These are phyloP conservation scores for Euura saliciscinereae DNA, from an alignment of 1,140 invertebrate species.

Conservation along the genomic window DNA sequence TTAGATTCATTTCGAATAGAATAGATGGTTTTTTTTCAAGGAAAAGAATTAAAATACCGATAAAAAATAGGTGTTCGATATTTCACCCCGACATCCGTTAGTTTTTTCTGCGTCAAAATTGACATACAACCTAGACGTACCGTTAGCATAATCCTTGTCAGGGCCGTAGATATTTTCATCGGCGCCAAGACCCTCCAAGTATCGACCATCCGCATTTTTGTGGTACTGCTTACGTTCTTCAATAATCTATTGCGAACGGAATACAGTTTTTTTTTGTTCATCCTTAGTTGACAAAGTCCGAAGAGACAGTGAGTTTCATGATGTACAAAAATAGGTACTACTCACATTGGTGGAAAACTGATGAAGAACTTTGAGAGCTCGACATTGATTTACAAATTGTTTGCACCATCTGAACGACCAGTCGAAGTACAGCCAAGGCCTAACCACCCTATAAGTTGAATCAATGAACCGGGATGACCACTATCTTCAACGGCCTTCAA, in stretches of 20 bases:
- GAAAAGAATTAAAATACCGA: too few species aligned
- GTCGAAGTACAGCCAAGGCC: constrained; percentile 66
- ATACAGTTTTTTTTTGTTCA: too few species aligned
- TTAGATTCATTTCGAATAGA: too few species aligned
- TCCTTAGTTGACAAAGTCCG: too few species aligned
- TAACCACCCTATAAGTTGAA: constrained; percentile 55
- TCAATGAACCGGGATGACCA: constrained; percentile 53
- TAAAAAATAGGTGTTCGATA: not conserved
- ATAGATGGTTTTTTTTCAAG: too few species aligned
- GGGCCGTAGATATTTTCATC: not conserved
- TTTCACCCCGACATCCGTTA: not conserved
- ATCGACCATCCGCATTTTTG: constrained; percentile 22
- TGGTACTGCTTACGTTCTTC: constrained; percentile 43
- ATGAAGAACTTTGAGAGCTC: constrained; percentile 70
- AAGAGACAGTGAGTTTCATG: too few species aligned
- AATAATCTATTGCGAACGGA: constrained; percentile 31
- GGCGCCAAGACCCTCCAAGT: constrained; percentile 19
- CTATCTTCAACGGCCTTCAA: constrained; percentile 50
- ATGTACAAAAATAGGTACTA: constrained; percentile 10
- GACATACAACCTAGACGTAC: not conserved
- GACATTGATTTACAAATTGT: constrained; percentile 58
- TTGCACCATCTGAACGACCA: constrained; percentile 59
- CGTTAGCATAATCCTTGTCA: not conserved
- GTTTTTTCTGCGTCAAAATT: too few species aligned
- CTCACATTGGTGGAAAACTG: constrained; percentile 69